phyloP scores from a whole-genome alignment of 2,888 invertebrate species.

The Rhimphoctona megacephalus region DNA sequence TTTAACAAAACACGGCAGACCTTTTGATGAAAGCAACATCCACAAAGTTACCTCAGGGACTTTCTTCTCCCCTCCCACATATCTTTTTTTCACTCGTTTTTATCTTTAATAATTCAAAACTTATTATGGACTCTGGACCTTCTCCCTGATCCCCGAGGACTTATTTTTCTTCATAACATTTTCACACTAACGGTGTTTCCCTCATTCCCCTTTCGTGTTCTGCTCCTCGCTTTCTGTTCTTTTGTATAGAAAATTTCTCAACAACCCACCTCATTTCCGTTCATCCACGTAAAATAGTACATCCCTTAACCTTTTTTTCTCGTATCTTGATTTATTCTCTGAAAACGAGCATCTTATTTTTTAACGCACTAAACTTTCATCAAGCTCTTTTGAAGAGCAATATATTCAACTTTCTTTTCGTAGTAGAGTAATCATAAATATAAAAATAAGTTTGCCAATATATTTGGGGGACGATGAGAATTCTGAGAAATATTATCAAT shows the following conservation, averaged over 20 bases:
- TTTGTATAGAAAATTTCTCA: constrained; percentile 11
- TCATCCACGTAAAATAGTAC: constrained; percentile 12
- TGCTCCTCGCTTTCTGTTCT: not conserved
- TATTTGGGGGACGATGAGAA: not conserved
- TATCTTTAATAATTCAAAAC: constrained; percentile 63
- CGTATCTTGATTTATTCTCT: constrained; percentile 9
- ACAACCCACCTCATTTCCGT: constrained; percentile 41
- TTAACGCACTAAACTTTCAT: not conserved
- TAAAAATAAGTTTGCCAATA: not conserved
- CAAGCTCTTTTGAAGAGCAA: not conserved
- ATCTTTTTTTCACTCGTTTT: constrained; percentile 31
- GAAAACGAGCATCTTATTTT: constrained; percentile 34
- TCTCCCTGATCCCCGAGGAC: constrained; percentile 39
- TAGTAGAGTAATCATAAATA: not conserved
- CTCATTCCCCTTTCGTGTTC: constrained; percentile 6
- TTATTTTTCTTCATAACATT: constrained; percentile 63
- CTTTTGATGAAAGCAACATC: constrained; percentile 51
- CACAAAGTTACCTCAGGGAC: constrained; percentile 16
- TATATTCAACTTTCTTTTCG: not conserved
- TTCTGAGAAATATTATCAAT: not conserved
- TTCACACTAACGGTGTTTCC: constrained; percentile 37
- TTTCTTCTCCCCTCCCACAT: not conserved
- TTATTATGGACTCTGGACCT: constrained; percentile 59
- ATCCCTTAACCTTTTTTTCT: constrained; percentile 33
- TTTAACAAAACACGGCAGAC: constrained; percentile 10